phyloP scores from a whole-genome alignment of 2,797 vertebrate species.

The Danionella dracula region DNA sequence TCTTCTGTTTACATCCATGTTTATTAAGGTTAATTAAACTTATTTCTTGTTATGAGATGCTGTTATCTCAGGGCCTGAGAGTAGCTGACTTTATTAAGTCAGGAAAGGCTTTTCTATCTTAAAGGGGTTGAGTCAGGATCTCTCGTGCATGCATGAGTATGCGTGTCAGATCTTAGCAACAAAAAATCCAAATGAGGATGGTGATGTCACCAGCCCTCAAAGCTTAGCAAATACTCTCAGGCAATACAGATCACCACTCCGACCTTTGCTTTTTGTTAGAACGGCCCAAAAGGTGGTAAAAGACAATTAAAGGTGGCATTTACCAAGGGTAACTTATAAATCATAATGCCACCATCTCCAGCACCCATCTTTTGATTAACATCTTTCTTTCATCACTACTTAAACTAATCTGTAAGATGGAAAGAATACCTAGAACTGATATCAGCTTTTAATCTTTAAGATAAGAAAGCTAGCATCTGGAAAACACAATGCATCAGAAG shows the following conservation, averaged over 20 bases:
- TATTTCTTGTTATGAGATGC: too few relatives aligned
- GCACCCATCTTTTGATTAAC: neutral
- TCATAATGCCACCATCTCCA: neutral
- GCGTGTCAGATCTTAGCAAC: neutral
- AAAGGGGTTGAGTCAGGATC: neutral
- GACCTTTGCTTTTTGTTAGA: conserved; percentile 10
- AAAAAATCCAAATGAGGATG: neutral
- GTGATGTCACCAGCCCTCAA: neutral
- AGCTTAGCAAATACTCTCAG: neutral
- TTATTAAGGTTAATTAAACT: too few relatives aligned
- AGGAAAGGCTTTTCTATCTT: neutral
- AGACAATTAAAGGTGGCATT: conserved; percentile 29
- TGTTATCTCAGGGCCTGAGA: too few relatives aligned
- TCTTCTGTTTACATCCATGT: too few relatives aligned
- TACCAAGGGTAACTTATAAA: neutral
- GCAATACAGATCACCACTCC: neutral
- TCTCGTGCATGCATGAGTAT: neutral
- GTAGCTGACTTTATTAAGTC: too few relatives aligned
- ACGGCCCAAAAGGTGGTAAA: neutral
- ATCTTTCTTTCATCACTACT: neutral
- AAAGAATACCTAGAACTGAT: neutral
- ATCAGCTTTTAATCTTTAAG: neutral
- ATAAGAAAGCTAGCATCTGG: neutral
- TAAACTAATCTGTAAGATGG: neutral
- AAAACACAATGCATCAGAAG: neutral